Conservation (phyloP, 2,113 vertebrate genomes). For the Rhynchopsitta pachyrhyncha region DNA sequence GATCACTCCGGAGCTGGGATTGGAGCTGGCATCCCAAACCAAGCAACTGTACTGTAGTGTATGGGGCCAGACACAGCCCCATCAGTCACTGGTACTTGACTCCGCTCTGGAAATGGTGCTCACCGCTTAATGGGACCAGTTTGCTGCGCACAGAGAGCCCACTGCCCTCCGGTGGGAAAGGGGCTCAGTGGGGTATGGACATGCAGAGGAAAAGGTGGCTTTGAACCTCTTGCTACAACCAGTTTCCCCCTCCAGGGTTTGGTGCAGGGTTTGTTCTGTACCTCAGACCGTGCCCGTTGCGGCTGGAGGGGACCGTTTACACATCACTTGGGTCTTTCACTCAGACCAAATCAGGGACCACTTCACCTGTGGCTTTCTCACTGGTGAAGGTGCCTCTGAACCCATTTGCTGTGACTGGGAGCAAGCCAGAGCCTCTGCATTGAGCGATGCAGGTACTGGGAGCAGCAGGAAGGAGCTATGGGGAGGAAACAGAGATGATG, state of each 20-base stretch:
- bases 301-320: neutral
- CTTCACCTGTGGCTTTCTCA: neutral
- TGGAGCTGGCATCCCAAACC: neutral
- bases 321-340: neutral
- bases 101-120: constrained; percentile 44
- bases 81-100: neutral
- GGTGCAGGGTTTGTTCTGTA: neutral
- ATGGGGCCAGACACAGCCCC: neutral
- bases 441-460: accelerated
- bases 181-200: neutral
- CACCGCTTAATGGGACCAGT: neutral
- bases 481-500: neutral
- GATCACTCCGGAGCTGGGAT: neutral
- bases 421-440: neutral
- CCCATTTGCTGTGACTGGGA: neutral
- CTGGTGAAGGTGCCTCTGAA: neutral
- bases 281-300: accelerated
- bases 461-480: neutral
- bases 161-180: neutral
- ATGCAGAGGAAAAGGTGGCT: neutral
- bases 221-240: neutral
- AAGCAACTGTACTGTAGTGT: neutral
- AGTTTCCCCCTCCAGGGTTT: neutral
- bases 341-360: neutral
- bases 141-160: neutral